A percentile compares a stretch with the other conserved stretches of the same genome.
These are phyloP conservation scores for Caenorhabditis afra DNA, from an alignment of 2,888 invertebrate genomes.

Conservation along the genomic window DNA sequence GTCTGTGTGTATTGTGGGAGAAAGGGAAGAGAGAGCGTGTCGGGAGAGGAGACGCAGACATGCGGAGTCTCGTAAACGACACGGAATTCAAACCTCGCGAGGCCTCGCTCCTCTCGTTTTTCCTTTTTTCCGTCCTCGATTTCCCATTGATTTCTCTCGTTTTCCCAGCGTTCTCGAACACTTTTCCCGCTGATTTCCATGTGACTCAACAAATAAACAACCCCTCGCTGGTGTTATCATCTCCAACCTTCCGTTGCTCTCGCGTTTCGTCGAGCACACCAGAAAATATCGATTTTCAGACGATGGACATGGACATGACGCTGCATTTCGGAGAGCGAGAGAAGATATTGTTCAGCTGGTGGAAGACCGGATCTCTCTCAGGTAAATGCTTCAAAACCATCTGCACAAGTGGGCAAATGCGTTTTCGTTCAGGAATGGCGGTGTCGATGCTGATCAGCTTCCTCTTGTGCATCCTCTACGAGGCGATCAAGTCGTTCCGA, in stretches of 20 bases:
- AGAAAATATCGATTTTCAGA: slow-evolving; percentile 32
- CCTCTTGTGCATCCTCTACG: slow-evolving; percentile 75
- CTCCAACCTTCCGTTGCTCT: slow-evolving; percentile 11
- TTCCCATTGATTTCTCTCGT: slow-evolving; percentile 23
- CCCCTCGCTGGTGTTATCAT: slow-evolving; percentile 18
- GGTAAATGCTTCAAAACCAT: slow-evolving; percentile 39
- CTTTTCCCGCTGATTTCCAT: slow-evolving; percentile 21
- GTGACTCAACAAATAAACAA: slow-evolving; percentile 28
- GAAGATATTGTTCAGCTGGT: slow-evolving; percentile 76
- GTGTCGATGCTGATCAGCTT: slow-evolving; percentile 75
- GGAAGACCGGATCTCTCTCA: slow-evolving; percentile 72
- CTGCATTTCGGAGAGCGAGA: slow-evolving; percentile 78
- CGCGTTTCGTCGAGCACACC: neutral
- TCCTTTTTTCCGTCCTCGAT: neutral
- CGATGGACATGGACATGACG: slow-evolving; percentile 69
- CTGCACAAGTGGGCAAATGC: neutral
- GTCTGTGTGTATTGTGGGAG: neutral
- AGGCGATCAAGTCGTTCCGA: slow-evolving; percentile 71
- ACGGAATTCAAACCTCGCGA: slow-evolving; percentile 21
- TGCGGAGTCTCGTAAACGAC: slow-evolving; percentile 38
- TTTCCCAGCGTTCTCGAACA: slow-evolving; percentile 9
- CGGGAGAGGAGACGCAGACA: slow-evolving; percentile 37
- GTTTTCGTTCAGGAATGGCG: slow-evolving; percentile 67
- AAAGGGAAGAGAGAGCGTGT: slow-evolving; percentile 5
- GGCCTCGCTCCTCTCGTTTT: slow-evolving; percentile 4